A percentile compares a stretch with the other conserved stretches of the same genome.
These are phyloP conservation scores for Hydrolagus affinis DNA, from an alignment of 2,113 vertebrate species.

Conservation along the genomic window DNA sequence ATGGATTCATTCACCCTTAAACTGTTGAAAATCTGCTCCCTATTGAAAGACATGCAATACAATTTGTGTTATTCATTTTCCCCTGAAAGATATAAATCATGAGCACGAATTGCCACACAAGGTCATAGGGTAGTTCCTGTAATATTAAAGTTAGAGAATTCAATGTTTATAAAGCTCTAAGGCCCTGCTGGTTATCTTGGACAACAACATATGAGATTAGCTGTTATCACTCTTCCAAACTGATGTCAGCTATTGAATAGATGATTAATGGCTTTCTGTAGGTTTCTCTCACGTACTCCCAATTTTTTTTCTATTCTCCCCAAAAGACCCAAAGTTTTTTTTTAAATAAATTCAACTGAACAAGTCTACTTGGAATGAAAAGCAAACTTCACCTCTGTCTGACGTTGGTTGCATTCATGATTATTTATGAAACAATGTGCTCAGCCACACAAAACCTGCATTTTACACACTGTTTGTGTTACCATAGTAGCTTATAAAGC, in stretches of 20 bases:
- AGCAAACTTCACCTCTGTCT: background rate
- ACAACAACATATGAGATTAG: background rate
- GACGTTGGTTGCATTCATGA: background rate
- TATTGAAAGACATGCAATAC: background rate
- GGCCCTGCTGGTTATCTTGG: background rate
- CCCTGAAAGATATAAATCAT: background rate
- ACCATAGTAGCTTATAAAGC: slow-evolving; percentile 38
- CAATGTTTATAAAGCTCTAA: slow-evolving; percentile 21
- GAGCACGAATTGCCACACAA: background rate
- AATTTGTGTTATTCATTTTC: background rate
- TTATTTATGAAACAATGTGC: slow-evolving; percentile 33
- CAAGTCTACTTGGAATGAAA: background rate
- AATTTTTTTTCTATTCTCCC: slow-evolving; percentile 38
- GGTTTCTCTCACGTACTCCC: slow-evolving; percentile 34
- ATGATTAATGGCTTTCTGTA: slow-evolving; percentile 38
- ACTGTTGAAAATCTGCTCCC: background rate
- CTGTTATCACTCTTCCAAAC: slow-evolving; percentile 37
- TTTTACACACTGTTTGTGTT: slow-evolving; percentile 34
- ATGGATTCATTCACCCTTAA: background rate
- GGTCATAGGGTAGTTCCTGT: background rate
- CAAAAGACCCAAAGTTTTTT: slow-evolving; percentile 33
- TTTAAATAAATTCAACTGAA: background rate
- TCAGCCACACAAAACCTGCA: slow-evolving; percentile 36
- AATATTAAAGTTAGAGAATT: background rate
- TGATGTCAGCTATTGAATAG: slow-evolving; percentile 27